phyloP scores from a whole-genome alignment of 2,113 vertebrate genomes.

The Ifrita kowaldi region DNA sequence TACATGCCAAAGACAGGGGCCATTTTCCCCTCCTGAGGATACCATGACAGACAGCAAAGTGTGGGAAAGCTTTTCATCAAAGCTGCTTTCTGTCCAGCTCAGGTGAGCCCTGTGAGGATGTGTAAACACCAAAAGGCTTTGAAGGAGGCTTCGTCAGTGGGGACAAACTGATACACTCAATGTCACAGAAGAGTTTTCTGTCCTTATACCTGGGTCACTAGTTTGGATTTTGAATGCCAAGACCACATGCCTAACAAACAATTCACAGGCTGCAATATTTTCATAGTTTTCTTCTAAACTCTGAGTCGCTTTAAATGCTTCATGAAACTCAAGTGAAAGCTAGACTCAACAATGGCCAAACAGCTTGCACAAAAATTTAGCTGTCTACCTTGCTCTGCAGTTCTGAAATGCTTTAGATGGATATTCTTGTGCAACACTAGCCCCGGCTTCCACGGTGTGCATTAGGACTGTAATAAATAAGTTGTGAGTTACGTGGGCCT shows the following conservation, averaged over 20 bases:
- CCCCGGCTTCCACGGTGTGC: not conserved
- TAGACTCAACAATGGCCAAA: not conserved
- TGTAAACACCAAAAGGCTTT: not conserved
- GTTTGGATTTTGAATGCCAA: not conserved
- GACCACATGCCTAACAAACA: not conserved
- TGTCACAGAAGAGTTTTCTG: not conserved
- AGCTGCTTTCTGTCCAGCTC: not conserved
- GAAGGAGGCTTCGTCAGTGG: not conserved
- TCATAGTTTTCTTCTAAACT: not conserved
- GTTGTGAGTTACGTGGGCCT: not conserved
- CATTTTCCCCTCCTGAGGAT: not conserved
- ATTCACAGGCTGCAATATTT: not conserved
- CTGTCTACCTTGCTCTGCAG: not conserved
- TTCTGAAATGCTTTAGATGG: constrained; percentile 17
- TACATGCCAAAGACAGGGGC: not conserved
- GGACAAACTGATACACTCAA: not conserved
- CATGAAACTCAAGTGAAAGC: not conserved
- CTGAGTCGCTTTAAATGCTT: not conserved
- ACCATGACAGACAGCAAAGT: not conserved
- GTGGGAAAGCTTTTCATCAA: not conserved
- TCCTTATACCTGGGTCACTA: not conserved
- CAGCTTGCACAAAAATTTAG: not conserved
- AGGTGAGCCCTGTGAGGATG: not conserved
- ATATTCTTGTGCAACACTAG: constrained; percentile 7
- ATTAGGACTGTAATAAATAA: constrained; percentile 40